A percentile compares a stretch with the other conserved stretches of the same genome.
These are phyloP conservation scores for Ornithorhynchus anatinus DNA, from an alignment of 2,113 vertebrate genomes.

Conservation along the genomic window DNA sequence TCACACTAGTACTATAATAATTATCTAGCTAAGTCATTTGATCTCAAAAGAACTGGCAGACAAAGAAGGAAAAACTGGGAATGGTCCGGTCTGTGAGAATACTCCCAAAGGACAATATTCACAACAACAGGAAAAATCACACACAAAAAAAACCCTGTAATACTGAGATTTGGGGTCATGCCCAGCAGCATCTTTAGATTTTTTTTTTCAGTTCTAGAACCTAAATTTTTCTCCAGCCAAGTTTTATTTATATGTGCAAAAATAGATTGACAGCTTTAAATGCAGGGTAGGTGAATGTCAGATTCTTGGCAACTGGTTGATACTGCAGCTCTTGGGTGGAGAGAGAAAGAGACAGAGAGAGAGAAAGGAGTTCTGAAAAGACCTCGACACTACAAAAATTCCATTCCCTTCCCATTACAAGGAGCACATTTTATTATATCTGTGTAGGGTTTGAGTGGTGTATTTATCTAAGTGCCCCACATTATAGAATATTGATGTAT, in stretches of 20 bases:
- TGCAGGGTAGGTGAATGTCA: constrained; percentile 30
- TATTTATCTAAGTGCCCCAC: not conserved
- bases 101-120: constrained; percentile 49
- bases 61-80: constrained; percentile 52
- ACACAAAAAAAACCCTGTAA: constrained; percentile 15
- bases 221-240: constrained; percentile 44
- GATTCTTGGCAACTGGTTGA: constrained; percentile 44
- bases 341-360: constrained; percentile 1
- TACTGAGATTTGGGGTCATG: not conserved
- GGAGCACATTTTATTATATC: constrained; percentile 1
- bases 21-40: constrained; percentile 50
- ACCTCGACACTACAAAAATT: not conserved
- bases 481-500: constrained; percentile 15
- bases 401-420: constrained; percentile 4
- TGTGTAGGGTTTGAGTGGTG: not conserved
- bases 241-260: constrained; percentile 47
- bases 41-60: constrained; percentile 64
- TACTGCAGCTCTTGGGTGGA: constrained; percentile 22
- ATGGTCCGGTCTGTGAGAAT: constrained; percentile 34
- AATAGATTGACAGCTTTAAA: constrained; percentile 36
- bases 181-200: not conserved
- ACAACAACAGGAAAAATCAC: constrained; percentile 46
- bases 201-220: constrained; percentile 42
- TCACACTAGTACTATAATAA: constrained; percentile 55
- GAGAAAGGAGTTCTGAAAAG: constrained; percentile 21